Evolutionary conservation across 2,797 vertebrate species (phyloP).

Genomic region (Kryptolebias ocellatus): DNA sequence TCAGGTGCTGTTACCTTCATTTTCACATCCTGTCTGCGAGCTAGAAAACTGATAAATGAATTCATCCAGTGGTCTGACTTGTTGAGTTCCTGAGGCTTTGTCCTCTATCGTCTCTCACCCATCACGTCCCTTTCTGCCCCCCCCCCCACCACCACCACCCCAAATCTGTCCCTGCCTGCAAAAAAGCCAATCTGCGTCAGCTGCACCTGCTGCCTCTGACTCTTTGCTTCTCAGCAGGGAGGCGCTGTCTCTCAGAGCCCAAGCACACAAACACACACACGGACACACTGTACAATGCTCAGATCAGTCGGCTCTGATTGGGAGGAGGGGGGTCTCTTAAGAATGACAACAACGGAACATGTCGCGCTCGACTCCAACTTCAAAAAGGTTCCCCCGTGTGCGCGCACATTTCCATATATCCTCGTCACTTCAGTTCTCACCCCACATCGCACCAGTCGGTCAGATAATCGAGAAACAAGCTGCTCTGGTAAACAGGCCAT

Average conservation of each 20-base stretch:
- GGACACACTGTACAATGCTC: slow-evolving; percentile 24
- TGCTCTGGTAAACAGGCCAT: slow-evolving; percentile 1
- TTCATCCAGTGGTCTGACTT: slow-evolving; percentile 40
- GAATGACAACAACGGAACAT: slow-evolving; percentile 74
- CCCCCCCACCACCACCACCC: slow-evolving; percentile 31
- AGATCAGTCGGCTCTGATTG: slow-evolving; percentile 47
- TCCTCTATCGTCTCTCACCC: slow-evolving; percentile 49
- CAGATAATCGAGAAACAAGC: slow-evolving; percentile 35
- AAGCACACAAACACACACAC: slow-evolving; percentile 41
- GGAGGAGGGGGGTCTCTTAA: slow-evolving; percentile 54
- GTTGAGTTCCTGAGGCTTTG: slow-evolving; percentile 41
- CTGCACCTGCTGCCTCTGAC: slow-evolving; percentile 81
- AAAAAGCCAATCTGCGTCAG: slow-evolving; percentile 78
- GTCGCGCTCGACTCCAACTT: slow-evolving; percentile 52
- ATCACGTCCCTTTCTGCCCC: slow-evolving; percentile 60
- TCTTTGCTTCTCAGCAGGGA: slow-evolving; percentile 69
- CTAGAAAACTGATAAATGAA: slow-evolving; percentile 16
- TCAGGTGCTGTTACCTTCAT: slow-evolving; percentile 28
- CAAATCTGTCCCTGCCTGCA: slow-evolving; percentile 61
- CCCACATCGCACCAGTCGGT: neutral
- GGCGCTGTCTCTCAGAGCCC: slow-evolving; percentile 68
- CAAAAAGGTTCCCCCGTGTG: slow-evolving; percentile 33
- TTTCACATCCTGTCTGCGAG: slow-evolving; percentile 32
- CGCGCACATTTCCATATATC: slow-evolving; percentile 48
- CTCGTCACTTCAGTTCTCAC: slow-evolving; percentile 27